Conservation (phyloP, 2,113 vertebrate species). For the Aramus guarauna region DNA sequence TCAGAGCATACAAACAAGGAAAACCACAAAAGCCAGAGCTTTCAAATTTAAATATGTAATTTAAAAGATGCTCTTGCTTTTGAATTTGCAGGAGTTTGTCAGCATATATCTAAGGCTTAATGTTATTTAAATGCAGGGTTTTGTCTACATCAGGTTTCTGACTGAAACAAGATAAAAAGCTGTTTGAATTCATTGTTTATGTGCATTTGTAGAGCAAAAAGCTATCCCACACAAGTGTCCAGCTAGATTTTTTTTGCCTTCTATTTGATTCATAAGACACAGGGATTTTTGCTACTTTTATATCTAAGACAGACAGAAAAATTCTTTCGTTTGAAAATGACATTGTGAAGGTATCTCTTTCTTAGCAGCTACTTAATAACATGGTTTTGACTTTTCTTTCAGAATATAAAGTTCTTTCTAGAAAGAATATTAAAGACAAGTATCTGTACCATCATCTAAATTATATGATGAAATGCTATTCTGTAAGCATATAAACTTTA, state of each 20-base stretch:
- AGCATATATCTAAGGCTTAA: background rate
- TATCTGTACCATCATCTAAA: background rate
- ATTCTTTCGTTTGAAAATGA: background rate
- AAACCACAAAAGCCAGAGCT: background rate
- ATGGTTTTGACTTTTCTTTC: background rate
- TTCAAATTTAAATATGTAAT: conserved; percentile 16
- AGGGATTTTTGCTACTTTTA: background rate
- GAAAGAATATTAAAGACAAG: background rate
- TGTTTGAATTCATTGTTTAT: conserved; percentile 16
- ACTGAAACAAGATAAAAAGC: conserved; percentile 36
- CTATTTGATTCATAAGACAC: background rate
- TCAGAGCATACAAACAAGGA: background rate
- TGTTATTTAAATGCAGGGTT: background rate
- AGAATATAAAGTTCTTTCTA: background rate
- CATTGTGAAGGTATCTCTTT: background rate
- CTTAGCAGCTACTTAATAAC: background rate
- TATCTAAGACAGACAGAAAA: background rate
- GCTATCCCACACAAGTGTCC: background rate
- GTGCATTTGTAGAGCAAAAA: background rate
- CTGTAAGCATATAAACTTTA: background rate
- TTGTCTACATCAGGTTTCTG: conserved; percentile 10
- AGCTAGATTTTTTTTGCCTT: background rate
- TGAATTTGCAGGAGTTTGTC: background rate
- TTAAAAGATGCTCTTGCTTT: background rate
- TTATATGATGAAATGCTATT: background rate